Evolutionary conservation across 2,113 vertebrate genomes (phyloP).

Genomic region (Clarias batrachus): DNA sequence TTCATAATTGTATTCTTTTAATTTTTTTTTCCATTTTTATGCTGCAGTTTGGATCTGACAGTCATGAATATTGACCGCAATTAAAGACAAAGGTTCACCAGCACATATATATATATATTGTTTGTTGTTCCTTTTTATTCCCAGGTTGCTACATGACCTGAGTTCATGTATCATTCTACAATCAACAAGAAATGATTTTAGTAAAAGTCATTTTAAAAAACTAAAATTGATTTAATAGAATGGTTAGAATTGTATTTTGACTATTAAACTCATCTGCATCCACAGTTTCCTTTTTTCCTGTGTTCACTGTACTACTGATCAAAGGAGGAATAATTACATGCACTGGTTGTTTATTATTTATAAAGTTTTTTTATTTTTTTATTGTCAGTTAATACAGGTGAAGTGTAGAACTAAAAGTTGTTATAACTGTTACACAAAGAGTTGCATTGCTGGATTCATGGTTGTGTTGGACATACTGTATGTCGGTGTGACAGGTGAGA

Average conservation of each 20-base stretch:
- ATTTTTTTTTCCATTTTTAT: not conserved
- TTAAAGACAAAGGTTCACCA: not conserved
- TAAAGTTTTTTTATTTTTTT: slow-evolving; percentile 21
- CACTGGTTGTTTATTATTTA: not conserved
- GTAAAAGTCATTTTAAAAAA: not conserved
- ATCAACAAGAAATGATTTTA: not conserved
- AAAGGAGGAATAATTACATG: not conserved
- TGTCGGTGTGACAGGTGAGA: not conserved
- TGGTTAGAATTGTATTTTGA: not conserved
- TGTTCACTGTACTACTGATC: not conserved
- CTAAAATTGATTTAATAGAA: not conserved
- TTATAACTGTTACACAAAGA: not conserved
- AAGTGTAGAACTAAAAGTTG: not conserved
- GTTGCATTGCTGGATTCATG: not conserved
- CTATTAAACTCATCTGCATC: slow-evolving; percentile 23
- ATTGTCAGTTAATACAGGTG: not conserved
- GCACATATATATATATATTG: too few relatives aligned
- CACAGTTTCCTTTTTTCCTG: not conserved
- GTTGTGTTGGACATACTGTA: not conserved
- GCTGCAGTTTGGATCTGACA: not conserved
- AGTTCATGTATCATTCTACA: not conserved
- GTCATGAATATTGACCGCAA: not conserved
- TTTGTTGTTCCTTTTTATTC: not conserved
- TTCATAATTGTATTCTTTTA: not conserved
- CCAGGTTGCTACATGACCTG: not conserved